Evolutionary conservation across 1,140 invertebrate genomes (phyloP), one percentile per base, ranked within the genome.

Genomic region (Arion vulgaris): DNA sequence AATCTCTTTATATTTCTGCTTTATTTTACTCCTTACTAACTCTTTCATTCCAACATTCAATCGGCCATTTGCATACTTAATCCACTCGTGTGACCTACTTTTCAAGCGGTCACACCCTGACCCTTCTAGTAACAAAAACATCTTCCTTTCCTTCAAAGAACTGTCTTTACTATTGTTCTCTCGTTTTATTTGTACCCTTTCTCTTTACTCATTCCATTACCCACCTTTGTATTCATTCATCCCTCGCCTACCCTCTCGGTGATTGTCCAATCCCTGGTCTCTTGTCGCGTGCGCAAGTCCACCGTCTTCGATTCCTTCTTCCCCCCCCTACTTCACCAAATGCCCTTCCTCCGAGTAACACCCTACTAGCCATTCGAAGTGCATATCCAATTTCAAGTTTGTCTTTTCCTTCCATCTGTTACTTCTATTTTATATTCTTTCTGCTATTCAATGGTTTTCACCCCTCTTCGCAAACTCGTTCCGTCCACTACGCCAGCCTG

Each of bases 51-150:
- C 1, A 32, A n/a, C 62, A 7, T 57, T 7, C 51, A 57, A 15
- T 66, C 62, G 9, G 53, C 23, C 53, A 23, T 66, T 66, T 32
- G 62, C 62, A 32, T 66, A 66, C 17, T 66, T 28, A 66, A 66
- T 66, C 62, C 62, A 66, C 62, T 66, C 62, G 62, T 66, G 62
- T 34, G 62, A 66, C 62, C 62, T 66, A 66, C 62, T 32, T 7
- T 32, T 28, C 62, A 1, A 28, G n/a, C n/a, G n/a, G 5, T 66
- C n/a, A n/a, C 32, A 7, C 62, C 62, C n/a, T 66, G 28, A 28
- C 62, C 62, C 28, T 32, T 17, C 32, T 66, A 32, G 62, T 66
- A 66, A 66, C 5, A 66, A 66, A 32, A 32, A 7, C 28, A 1
- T 66, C 32, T 66, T 66, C 62, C 17, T 66, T 32, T 7, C 32